These are phyloP conservation scores for Tiliqua scincoides DNA, from an alignment of 2,113 vertebrate species.

Conservation along the genomic window DNA sequence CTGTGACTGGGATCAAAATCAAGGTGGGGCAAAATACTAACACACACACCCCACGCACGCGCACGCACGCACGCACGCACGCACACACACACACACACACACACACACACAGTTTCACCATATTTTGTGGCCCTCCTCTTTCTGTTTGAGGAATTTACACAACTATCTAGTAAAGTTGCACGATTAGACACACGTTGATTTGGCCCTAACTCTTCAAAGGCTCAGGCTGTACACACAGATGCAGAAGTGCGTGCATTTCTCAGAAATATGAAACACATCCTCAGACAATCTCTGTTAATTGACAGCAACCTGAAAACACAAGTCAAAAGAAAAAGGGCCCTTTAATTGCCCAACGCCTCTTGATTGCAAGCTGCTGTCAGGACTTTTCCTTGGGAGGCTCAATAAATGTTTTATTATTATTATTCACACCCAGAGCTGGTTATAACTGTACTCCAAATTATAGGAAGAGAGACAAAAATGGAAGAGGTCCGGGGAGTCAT, in stretches of 20 bases:
- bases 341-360: neutral
- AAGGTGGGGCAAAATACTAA: too few species aligned
- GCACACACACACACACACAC: too few species aligned
- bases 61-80: too few species aligned
- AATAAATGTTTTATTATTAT: neutral
- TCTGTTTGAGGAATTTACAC: too few species aligned
- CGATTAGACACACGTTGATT: too few species aligned
- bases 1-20: too few species aligned
- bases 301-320: neutral
- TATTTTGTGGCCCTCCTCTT: too few species aligned
- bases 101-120: too few species aligned
- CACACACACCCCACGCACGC: too few species aligned
- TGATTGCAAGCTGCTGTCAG: neutral
- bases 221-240: neutral
- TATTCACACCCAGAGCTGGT: slow-evolving; percentile 22
- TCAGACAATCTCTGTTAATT: neutral
- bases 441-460: slow-evolving; percentile 28
- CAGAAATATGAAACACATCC: neutral
- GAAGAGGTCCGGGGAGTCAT: slow-evolving; percentile 54
- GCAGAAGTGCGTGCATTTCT: neutral
- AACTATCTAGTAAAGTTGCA: too few species aligned
- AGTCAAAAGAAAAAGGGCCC: neutral
- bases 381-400: neutral
- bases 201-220: neutral
- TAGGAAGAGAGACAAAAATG: slow-evolving; percentile 65